Evolutionary conservation across 2,888 invertebrate genomes (phyloP).

Genomic region (Phania funesta): DNA sequence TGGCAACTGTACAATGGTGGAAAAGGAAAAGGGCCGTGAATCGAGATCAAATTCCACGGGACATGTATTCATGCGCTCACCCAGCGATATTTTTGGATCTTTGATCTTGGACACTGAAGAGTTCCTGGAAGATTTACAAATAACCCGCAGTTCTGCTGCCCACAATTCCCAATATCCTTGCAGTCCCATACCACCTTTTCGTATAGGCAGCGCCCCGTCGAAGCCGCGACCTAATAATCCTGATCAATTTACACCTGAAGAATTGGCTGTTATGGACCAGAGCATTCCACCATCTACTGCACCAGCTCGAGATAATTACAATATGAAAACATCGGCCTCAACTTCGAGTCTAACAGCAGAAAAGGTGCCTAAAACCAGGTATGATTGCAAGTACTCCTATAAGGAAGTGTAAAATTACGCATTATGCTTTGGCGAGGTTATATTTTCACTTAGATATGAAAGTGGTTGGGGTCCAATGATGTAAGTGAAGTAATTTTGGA

Average conservation of each 20-base stretch:
- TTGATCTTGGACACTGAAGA: slow-evolving; percentile 83
- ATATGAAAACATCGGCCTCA: slow-evolving; percentile 64
- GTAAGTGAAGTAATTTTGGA: slow-evolving; percentile 17
- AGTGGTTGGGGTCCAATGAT: background rate
- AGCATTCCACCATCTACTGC: slow-evolving; percentile 81
- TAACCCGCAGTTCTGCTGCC: slow-evolving; percentile 75
- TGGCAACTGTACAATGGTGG: slow-evolving; percentile 63
- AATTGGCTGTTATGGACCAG: slow-evolving; percentile 77
- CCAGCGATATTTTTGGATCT: slow-evolving; percentile 83
- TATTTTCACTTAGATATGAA: slow-evolving; percentile 20
- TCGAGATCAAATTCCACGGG: slow-evolving; percentile 87
- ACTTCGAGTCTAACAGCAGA: slow-evolving; percentile 72
- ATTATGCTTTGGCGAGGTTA: background rate
- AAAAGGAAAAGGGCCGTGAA: slow-evolving; percentile 81
- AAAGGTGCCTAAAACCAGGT: slow-evolving; percentile 70
- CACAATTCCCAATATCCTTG: slow-evolving; percentile 71
- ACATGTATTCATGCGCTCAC: slow-evolving; percentile 82
- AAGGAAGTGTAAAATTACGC: slow-evolving; percentile 17
- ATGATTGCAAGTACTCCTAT: slow-evolving; percentile 63
- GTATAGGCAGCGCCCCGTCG: slow-evolving; percentile 82
- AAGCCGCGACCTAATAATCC: slow-evolving; percentile 77
- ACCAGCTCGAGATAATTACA: slow-evolving; percentile 76
- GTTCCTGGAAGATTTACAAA: slow-evolving; percentile 81
- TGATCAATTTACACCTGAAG: slow-evolving; percentile 79
- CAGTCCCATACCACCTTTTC: slow-evolving; percentile 82